phyloP scores from a whole-genome alignment of 2,113 vertebrate genomes.

The Onychostoma macrolepis region DNA sequence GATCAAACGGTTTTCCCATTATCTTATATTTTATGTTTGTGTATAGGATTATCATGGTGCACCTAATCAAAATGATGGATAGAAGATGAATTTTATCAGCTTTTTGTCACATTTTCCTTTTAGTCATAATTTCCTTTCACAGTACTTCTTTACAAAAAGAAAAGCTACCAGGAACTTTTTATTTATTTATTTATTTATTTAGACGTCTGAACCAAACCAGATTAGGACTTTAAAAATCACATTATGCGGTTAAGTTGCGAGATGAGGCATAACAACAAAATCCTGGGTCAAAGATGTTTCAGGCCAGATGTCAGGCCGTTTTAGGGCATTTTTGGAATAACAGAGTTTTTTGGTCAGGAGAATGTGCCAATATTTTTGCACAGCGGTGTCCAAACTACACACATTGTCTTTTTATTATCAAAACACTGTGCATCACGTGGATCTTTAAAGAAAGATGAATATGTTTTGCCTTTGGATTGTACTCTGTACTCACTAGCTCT shows the following conservation, averaged over 20 bases:
- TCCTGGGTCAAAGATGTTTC: conserved; percentile 35
- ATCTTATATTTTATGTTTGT: background rate
- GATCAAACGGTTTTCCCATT: background rate
- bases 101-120: background rate
- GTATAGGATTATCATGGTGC: background rate
- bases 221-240: conserved; percentile 33
- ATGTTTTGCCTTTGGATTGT: conserved; percentile 35
- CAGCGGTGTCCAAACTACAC: conserved; percentile 50
- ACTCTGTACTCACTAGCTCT: background rate
- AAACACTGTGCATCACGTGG: conserved; percentile 45
- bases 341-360: conserved; percentile 44
- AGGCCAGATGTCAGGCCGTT: conserved; percentile 46
- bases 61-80: background rate
- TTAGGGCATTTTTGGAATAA: conserved; percentile 53
- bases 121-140: background rate
- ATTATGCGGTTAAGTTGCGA: conserved; percentile 8
- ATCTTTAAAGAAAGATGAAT: conserved; percentile 12
- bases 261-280: conserved; percentile 37
- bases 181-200: background rate
- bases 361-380: conserved; percentile 53
- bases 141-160: background rate
- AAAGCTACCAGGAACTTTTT: background rate
- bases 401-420: conserved; percentile 54
- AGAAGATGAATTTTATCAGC: background rate
- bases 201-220: background rate